A percentile compares a stretch with the other conserved stretches of the same genome.
Conservation (phyloP, 1,140 invertebrate species). For the Bombus polaris region DNA sequence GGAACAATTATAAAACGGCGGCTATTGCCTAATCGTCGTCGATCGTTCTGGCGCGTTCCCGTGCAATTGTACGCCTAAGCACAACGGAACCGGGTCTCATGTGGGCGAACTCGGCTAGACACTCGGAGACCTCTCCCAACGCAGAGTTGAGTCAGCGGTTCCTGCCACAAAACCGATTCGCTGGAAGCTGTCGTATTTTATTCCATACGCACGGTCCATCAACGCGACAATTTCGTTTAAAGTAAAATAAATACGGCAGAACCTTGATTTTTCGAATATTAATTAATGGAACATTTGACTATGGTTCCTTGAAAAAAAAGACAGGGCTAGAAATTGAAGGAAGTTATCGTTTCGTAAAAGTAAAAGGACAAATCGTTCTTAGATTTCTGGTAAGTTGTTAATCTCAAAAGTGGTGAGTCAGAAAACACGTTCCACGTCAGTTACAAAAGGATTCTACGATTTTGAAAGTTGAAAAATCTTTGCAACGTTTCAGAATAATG, state of each 20-base stretch:
- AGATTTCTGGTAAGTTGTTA: not conserved
- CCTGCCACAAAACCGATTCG: slow-evolving; percentile 62
- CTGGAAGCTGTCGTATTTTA: slow-evolving; percentile 10
- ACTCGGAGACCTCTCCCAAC: slow-evolving; percentile 57
- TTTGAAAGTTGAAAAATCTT: too few relatives aligned
- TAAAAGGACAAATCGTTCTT: not conserved
- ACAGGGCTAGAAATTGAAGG: not conserved
- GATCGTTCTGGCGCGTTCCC: slow-evolving; percentile 52
- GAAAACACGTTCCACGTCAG: too few relatives aligned
- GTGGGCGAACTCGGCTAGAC: slow-evolving; percentile 76
- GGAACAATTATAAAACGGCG: slow-evolving; percentile 70
- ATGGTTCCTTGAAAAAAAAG: too few relatives aligned
- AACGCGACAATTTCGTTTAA: not conserved
- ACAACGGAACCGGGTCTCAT: slow-evolving; percentile 65
- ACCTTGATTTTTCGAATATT: not conserved
- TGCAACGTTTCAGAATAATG: too few relatives aligned
- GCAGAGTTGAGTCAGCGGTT: slow-evolving; percentile 73
- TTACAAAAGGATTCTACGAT: too few relatives aligned
- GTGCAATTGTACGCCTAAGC: slow-evolving; percentile 68
- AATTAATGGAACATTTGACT: not conserved
- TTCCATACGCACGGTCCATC: slow-evolving; percentile 1
- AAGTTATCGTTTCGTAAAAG: too few relatives aligned
- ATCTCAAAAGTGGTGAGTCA: too few relatives aligned
- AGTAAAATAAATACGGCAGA: not conserved
- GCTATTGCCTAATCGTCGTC: slow-evolving; percentile 65